Evolutionary conservation across 2,797 vertebrate genomes (phyloP).

Genomic region (Sparus aurata): DNA sequence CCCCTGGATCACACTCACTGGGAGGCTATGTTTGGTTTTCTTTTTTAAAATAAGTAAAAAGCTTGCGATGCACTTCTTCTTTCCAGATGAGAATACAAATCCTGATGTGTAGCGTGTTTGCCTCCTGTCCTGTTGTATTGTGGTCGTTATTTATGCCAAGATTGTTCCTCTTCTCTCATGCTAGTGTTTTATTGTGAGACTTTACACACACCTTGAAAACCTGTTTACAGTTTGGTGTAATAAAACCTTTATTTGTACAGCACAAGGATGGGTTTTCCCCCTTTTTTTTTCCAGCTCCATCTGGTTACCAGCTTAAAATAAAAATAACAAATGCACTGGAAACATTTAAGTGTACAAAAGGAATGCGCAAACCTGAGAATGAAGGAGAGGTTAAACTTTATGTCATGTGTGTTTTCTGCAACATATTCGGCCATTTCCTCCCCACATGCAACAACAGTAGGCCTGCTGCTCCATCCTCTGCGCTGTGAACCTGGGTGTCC

Average conservation of each 20-base stretch:
- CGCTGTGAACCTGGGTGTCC: too few species aligned
- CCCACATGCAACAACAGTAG: background rate
- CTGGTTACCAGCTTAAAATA: too few species aligned
- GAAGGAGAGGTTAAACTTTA: background rate
- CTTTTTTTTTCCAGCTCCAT: background rate
- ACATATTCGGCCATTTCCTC: constrained; percentile 32
- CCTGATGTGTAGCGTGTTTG: background rate
- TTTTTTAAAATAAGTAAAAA: background rate
- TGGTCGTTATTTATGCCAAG: background rate
- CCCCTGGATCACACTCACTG: background rate
- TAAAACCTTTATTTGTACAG: background rate
- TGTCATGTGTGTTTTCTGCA: background rate
- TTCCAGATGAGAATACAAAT: too few species aligned
- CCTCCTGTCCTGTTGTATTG: background rate
- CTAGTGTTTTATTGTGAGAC: background rate
- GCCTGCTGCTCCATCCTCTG: background rate
- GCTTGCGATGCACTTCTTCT: too few species aligned
- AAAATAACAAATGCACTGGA: background rate
- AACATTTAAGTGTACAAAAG: background rate
- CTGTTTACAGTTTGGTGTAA: constrained; percentile 11
- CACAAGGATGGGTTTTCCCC: background rate
- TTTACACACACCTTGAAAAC: background rate
- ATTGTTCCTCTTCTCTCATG: background rate
- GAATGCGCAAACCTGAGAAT: too few species aligned
- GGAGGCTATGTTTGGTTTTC: background rate